These are phyloP conservation scores for Orius insidiosus DNA, from an alignment of 1,140 invertebrate species.

Conservation along the genomic window DNA sequence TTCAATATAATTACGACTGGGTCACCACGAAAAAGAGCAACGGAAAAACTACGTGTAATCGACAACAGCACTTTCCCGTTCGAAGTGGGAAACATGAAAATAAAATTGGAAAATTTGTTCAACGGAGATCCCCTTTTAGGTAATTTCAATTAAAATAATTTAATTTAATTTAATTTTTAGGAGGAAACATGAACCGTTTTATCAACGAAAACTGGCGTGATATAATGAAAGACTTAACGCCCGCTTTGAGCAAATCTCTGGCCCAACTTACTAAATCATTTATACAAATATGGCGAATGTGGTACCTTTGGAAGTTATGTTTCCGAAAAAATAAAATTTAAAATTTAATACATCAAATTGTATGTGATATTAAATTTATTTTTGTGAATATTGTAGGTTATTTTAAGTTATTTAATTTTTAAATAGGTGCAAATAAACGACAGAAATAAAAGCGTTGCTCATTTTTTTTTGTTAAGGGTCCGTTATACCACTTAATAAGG, in stretches of 20 bases:
- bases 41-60: constrained; percentile 20
- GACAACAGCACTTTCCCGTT: constrained; percentile 18
- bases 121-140: constrained; percentile 30
- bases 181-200: constrained; percentile 24
- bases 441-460: too few relatives aligned
- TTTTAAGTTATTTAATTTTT: too few relatives aligned
- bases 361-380: too few relatives aligned
- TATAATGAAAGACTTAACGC: constrained; percentile 23
- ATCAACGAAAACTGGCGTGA: constrained; percentile 25
- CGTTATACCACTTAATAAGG: too few relatives aligned
- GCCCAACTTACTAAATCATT: constrained; percentile 27
- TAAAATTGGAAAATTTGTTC: constrained; percentile 47
- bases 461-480: too few relatives aligned
- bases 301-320: constrained; percentile 29
- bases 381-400: too few relatives aligned
- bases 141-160: constrained; percentile 15
- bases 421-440: too few relatives aligned
- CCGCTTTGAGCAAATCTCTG: constrained; percentile 22
- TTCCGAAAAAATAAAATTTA: constrained; percentile 18
- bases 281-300: constrained; percentile 27
- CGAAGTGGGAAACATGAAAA: constrained; percentile 32
- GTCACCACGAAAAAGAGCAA: constrained; percentile 17
- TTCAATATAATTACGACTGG: constrained; percentile 19
- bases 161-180: constrained; percentile 19
- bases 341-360: neutral